Percentiles rank a stretch among this genome's conserved stretches.
Evolutionary conservation across 1,140 invertebrate species (phyloP).

Genomic region (Sarcophaga peregrina): DNA sequence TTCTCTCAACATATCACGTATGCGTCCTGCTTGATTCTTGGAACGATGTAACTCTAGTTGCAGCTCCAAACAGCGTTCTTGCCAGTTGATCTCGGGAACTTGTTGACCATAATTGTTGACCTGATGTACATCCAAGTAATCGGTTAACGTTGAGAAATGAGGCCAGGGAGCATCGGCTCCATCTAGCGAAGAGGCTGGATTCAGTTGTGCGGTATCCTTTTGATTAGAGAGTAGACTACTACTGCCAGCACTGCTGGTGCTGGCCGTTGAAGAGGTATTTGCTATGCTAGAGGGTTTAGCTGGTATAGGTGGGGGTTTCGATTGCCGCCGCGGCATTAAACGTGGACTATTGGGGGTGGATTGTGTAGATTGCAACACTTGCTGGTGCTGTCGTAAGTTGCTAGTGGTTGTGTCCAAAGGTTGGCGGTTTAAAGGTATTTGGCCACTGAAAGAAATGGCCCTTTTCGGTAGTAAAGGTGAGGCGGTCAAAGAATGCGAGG

Average conservation of each 20-base stretch:
- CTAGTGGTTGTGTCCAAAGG: slow-evolving; percentile 41
- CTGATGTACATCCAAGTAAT: slow-evolving; percentile 62
- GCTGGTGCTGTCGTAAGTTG: slow-evolving; percentile 32
- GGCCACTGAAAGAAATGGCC: slow-evolving; percentile 63
- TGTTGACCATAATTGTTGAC: slow-evolving; percentile 63
- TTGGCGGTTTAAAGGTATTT: slow-evolving; percentile 55
- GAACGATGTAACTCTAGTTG: slow-evolving; percentile 85
- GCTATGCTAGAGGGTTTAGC: slow-evolving; percentile 52
- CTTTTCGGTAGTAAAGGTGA: slow-evolving; percentile 61
- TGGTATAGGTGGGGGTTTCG: slow-evolving; percentile 70
- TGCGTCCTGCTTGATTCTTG: slow-evolving; percentile 83
- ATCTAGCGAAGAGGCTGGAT: slow-evolving; percentile 55
- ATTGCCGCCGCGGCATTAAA: slow-evolving; percentile 72
- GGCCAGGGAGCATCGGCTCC: slow-evolving; percentile 62
- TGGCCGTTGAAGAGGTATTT: neutral
- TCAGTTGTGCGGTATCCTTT: slow-evolving; percentile 38
- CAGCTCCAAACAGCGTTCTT: slow-evolving; percentile 83
- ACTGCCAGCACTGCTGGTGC: neutral
- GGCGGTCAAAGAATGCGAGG: slow-evolving; percentile 56
- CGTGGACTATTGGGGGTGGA: slow-evolving; percentile 78
- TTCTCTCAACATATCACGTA: slow-evolving; percentile 84
- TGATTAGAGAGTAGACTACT: neutral
- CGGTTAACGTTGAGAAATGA: slow-evolving; percentile 62
- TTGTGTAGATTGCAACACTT: slow-evolving; percentile 55
- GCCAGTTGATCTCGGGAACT: slow-evolving; percentile 75